Percentiles rank a stretch among this genome's conserved stretches.
These are phyloP conservation scores for Argyresthia goedartella DNA, from an alignment of 2,888 invertebrate species.

Conservation along the genomic window DNA sequence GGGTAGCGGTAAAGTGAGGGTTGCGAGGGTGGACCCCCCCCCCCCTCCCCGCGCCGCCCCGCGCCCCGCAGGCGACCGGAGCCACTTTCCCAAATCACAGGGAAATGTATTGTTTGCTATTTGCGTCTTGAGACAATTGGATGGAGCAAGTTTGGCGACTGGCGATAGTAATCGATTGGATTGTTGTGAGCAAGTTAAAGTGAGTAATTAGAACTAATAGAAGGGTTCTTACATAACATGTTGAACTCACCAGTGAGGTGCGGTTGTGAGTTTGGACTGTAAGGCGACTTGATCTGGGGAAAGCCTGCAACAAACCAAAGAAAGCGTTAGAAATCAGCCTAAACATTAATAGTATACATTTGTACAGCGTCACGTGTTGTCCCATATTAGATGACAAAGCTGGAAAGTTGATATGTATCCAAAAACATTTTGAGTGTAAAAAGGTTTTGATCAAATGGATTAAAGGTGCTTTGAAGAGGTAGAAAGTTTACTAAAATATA, in stretches of 20 bases:
- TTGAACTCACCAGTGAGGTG: slow-evolving; percentile 71
- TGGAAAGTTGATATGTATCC: too few relatives aligned
- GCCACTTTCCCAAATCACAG: slow-evolving; percentile 67
- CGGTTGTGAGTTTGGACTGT: slow-evolving; percentile 71
- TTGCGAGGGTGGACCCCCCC: slow-evolving; percentile 16
- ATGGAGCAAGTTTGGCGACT: too few relatives aligned
- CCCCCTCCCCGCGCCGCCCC: slow-evolving; percentile 18
- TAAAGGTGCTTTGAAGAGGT: too few relatives aligned
- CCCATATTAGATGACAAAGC: too few relatives aligned
- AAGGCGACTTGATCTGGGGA: slow-evolving; percentile 76
- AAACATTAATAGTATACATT: neutral
- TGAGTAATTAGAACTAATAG: too few relatives aligned
- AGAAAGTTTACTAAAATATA: too few relatives aligned
- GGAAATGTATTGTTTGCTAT: slow-evolving; percentile 46
- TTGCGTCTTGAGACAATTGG: neutral
- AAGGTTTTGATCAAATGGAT: too few relatives aligned
- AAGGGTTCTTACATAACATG: neutral
- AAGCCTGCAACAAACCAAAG: slow-evolving; percentile 61
- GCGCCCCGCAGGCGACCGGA: slow-evolving; percentile 19
- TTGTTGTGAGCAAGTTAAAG: too few relatives aligned
- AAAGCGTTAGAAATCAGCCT: neutral
- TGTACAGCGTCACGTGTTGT: too few relatives aligned
- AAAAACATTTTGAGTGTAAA: too few relatives aligned
- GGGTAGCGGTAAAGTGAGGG: slow-evolving; percentile 19
- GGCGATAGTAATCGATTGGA: too few relatives aligned